Base-by-base conservation (phyloP, 2,888 invertebrate genomes). In the Dynastes grantii region DNA sequence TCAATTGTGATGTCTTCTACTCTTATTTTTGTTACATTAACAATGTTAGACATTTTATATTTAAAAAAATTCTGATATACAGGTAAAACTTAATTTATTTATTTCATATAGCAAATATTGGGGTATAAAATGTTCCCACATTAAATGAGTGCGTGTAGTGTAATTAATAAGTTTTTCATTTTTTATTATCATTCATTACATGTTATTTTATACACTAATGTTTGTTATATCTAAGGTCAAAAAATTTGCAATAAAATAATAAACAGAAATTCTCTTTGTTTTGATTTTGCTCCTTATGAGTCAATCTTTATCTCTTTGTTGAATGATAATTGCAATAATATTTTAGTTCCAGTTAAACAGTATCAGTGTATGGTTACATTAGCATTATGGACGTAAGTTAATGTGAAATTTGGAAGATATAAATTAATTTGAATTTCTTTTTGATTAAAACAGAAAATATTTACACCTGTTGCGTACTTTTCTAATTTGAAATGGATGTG, bases 201-300 rank as follows among this genome's bases (percentile, higher is more conserved):
- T 16, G 76, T 78, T 80, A 83, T 68, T 68, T 86, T 85, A 86
- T 86, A 86, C 84, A 85, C 85, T 85, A 84, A 83, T 86, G 86
- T 85, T 85, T 85, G 86, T 84, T 83, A 81, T 84, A 81, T 84
- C 84, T 80, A 81, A 83, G 75, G 51, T 68, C 58, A 68, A 68
- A 3, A 76, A 76, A 76, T 76, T 78, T 78, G 32, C 78, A 78
- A 78, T 78, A 78, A 78, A 78, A 55, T 55, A 76, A 67, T 67
- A 76, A 68, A 58, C 29, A 40, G 67, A 68, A 68, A 76, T 49
- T 11, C 22, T 37, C 67, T 67, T 65, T 76, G 76, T 76, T 68
- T 75, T 75, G 73, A 45, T 61, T 61, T 27, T 6, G 8, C 55
- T 27, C 40, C 16, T 16, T 13, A 73, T 49, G 61, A 75, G 2